Percentiles rank a stretch among this genome's conserved stretches.
These are phyloP conservation scores for Fragum sueziense DNA, from an alignment of 2,888 invertebrate species.

Conservation along the genomic window DNA sequence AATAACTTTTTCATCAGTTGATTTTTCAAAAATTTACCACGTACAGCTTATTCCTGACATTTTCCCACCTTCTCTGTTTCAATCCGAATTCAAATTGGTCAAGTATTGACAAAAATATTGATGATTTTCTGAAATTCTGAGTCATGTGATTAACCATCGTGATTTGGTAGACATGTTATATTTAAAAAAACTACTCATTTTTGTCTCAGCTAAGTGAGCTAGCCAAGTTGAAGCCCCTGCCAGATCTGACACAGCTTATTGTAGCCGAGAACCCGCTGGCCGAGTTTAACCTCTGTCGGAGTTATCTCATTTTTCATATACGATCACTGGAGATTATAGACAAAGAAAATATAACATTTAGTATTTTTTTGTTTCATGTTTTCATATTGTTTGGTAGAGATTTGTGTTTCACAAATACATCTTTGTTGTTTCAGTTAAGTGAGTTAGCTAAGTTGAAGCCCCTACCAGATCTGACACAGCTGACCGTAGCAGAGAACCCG, in stretches of 20 bases:
- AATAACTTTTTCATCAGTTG: no score
- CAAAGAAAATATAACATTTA: conserved; percentile 72
- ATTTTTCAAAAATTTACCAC: no score
- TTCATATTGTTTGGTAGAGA: not conserved
- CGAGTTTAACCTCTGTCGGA: conserved; percentile 76
- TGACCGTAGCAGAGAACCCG: conserved; percentile 79
- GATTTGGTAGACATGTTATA: no score
- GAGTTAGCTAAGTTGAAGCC: conserved; percentile 80
- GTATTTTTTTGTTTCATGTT: not conserved
- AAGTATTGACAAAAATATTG: no score
- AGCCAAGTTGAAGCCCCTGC: conserved; percentile 78
- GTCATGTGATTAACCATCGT: no score
- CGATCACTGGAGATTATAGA: conserved; percentile 78
- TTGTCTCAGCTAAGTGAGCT: conserved; percentile 77
- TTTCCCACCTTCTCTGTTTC: no score
- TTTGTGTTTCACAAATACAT: not conserved
- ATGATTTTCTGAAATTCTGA: no score
- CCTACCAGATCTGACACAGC: conserved; percentile 76
- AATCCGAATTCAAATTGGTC: no score
- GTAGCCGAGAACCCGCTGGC: conserved; percentile 79
- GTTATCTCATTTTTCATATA: conserved; percentile 79
- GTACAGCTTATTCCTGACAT: no score
- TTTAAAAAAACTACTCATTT: no score
- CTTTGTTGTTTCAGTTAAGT: conserved; percentile 70
- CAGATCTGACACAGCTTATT: conserved; percentile 77